Evolutionary conservation across 2,888 invertebrate genomes (phyloP), one percentile per base, ranked within the genome.

Genomic region (Mycalesis mineus): DNA sequence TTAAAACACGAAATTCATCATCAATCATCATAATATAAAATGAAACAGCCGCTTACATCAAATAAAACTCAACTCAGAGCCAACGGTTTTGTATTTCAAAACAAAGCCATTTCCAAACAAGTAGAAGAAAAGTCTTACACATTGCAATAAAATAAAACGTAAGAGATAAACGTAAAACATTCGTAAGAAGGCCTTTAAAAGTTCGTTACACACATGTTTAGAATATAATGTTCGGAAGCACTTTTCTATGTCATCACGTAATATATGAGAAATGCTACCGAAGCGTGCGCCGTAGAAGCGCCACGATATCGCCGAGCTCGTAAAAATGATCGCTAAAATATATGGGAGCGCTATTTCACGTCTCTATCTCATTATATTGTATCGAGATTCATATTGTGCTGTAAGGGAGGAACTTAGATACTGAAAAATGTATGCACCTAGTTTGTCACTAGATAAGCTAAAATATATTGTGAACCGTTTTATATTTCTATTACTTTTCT

Each of bases 301-400:
- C 22, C 1, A 48, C 31, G 22, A 31, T 49, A 49, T 55, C 55
- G 22, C 1, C 13, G 13, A 22, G 31, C 48, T 49, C 33, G 14
- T 55, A 48, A 41, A 49, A 42, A 15, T 42, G 55, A 55, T 55
- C 41, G 55, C 40, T 48, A 41, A 51, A 31, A 48, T 55, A 55
- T 36, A 39, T 14, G 22, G 2, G 2, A 22, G n/a, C 42, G 17
- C 14, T 39, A 42, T 42, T 42, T 42, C 28, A 42, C 11, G 42
- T 42, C 42, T 42, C 42, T 28, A 42, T 42, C 42, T 22, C 22
- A 22, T 22, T 42, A 42, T 42, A 22, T 42, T 22, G n/a, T 42
- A 42, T 28, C 42, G n/a, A 22, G 42, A 17, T 42, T 22, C 42
- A 42, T n/a, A 22, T 22, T 28, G 22, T 9, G 22, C 22, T 42